Base-by-base conservation (phyloP, 2,888 invertebrate genomes). In the Sinentomon sp. region DNA sequence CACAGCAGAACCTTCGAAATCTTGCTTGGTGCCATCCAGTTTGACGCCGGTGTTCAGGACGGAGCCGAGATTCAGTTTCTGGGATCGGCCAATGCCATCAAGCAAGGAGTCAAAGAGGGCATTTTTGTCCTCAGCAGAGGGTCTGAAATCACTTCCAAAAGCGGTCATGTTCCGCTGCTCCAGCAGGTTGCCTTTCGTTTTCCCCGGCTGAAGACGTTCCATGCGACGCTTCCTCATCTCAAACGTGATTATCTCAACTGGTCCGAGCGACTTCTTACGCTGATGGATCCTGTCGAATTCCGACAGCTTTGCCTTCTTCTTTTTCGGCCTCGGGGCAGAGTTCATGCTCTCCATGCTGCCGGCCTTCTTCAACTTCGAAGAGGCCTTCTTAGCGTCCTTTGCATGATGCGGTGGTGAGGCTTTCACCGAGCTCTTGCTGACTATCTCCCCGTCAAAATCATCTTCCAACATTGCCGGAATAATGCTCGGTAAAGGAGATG, bases 141-240 rank as follows among this genome's bases (percentile, higher is more conserved):
- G n/a, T n/a, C n/a, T n/a, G n/a, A n/a, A n/a, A n/a, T n/a, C n/a
- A n/a, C n/a, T n/a, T n/a, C n/a, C n/a, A n/a, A n/a, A n/a, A n/a
- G n/a, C n/a, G n/a, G n/a, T n/a, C n/a, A n/a, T n/a, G n/a, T n/a
- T n/a, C n/a, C n/a, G n/a, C n/a, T n/a, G n/a, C 23, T 72, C 66
- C 17, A 78, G 57, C 14, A 80, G 57, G 54, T 78, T 80, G 1
- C 78, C 78, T 57, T 80, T 80, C 46, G 77, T 70, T 53, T 80
- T 78, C 1, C 78, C 78, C 1, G 77, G 77, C 46, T 78, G 78
- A 31, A 78, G 53, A 34, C 78, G 61, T 42, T 78, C 77, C 42
- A 78, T 78, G 1, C n/a, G 76, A 77, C 40, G 77, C 61, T 50
- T 77, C 73, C 37, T 74, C 60, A 53, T 77, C 76, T 38, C 70